phyloP scores from a whole-genome alignment of 2,113 vertebrate species.

The Machaerirhynchus nigripectus region DNA sequence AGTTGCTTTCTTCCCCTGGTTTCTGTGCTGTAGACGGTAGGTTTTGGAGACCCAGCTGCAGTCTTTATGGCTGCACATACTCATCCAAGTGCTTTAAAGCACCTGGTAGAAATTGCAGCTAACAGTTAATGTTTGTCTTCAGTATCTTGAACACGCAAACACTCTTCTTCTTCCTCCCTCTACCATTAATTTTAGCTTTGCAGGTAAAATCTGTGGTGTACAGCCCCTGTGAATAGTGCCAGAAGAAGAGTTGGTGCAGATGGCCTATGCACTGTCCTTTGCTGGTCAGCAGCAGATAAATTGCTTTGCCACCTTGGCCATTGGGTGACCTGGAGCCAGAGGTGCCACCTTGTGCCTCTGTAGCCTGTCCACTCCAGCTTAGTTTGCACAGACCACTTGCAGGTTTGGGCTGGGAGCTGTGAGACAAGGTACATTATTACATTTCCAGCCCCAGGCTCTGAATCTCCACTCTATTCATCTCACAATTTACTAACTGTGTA shows the following conservation, averaged over 20 bases:
- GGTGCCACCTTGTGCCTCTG: neutral
- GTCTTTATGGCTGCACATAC: neutral
- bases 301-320: neutral
- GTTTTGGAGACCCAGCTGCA: neutral
- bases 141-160: neutral
- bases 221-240: neutral
- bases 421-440: accelerated
- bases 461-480: neutral
- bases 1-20: neutral
- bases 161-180: neutral
- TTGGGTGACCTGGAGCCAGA: neutral
- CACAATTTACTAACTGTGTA: neutral
- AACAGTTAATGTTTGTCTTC: neutral
- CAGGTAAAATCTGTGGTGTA: neutral
- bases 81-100: neutral
- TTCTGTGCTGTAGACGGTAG: neutral
- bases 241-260: accelerated
- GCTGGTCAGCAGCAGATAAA: neutral
- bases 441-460: neutral
- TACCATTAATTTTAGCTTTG: neutral
- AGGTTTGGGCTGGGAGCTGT: neutral
- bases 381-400: neutral
- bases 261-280: accelerated
- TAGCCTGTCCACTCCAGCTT: neutral
- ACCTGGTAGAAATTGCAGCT: neutral